phyloP scores from a whole-genome alignment of 2,797 vertebrate species.

The Manis javanica region DNA sequence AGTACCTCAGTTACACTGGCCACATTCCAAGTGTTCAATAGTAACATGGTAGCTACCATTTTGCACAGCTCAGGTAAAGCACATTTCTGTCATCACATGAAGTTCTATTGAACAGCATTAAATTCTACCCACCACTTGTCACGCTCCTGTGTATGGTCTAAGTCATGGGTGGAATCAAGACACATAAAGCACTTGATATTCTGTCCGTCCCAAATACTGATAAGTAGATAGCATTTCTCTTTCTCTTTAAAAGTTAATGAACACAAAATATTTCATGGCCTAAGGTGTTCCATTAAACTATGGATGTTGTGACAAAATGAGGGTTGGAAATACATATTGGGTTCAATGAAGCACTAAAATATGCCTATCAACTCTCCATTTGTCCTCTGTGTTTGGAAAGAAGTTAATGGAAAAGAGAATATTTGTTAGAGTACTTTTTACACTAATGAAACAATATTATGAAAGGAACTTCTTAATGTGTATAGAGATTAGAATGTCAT shows the following conservation, averaged over 20 bases:
- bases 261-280: slow-evolving; percentile 28
- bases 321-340: background rate
- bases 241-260: slow-evolving; percentile 61
- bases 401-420: background rate
- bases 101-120: background rate
- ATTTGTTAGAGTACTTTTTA: slow-evolving; percentile 55
- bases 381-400: slow-evolving; percentile 63
- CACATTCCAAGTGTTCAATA: background rate
- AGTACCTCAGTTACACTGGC: background rate
- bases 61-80: too few species aligned
- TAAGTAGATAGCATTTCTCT: slow-evolving; percentile 9
- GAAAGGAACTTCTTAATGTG: slow-evolving; percentile 60
- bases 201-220: background rate
- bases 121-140: background rate
- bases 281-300: slow-evolving; percentile 57
- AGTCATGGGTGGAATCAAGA: background rate
- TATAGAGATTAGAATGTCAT: slow-evolving; percentile 43
- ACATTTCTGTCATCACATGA: background rate
- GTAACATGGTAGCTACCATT: background rate
- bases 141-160: background rate
- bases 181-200: background rate
- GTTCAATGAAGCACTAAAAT: slow-evolving; percentile 54
- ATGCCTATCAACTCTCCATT: slow-evolving; percentile 53
- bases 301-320: slow-evolving; percentile 36
- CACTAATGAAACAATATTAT: slow-evolving; percentile 60